phyloP scores from a whole-genome alignment of 2,797 vertebrate species.

The Notolepis coatsorum region DNA sequence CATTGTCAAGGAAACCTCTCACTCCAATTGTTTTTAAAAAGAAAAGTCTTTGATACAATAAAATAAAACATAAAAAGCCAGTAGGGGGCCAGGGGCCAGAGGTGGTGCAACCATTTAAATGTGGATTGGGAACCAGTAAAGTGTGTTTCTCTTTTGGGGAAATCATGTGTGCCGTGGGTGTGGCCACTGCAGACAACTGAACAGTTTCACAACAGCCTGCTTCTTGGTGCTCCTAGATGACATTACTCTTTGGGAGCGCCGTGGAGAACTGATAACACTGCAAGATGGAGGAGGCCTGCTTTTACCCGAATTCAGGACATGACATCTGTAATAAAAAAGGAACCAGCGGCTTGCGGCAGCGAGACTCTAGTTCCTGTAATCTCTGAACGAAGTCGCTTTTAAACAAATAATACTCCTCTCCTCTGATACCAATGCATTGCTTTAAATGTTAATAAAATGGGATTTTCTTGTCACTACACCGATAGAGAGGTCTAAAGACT shows the following conservation, averaged over 20 bases:
- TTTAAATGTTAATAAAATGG: slow-evolving; percentile 4
- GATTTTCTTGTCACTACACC: slow-evolving; percentile 2
- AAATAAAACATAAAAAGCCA: not conserved
- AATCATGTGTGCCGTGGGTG: slow-evolving; percentile 41
- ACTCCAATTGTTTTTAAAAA: too few relatives aligned
- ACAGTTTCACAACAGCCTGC: slow-evolving; percentile 49
- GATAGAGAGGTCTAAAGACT: not conserved
- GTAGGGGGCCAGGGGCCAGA: too few relatives aligned
- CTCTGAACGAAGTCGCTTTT: not conserved
- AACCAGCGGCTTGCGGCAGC: slow-evolving; percentile 1
- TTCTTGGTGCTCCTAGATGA: slow-evolving; percentile 29
- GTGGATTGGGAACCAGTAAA: slow-evolving; percentile 19
- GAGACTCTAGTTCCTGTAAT: slow-evolving; percentile 6
- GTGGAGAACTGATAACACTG: slow-evolving; percentile 3
- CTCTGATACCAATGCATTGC: not conserved
- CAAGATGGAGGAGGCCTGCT: not conserved
- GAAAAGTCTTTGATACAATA: not conserved
- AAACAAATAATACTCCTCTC: not conserved
- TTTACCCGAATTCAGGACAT: slow-evolving; percentile 1
- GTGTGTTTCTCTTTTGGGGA: slow-evolving; percentile 32
- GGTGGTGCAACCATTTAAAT: slow-evolving; percentile 4
- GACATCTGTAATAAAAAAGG: slow-evolving; percentile 3
- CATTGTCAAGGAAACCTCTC: too few relatives aligned
- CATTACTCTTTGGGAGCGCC: not conserved
- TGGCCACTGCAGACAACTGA: slow-evolving; percentile 45